A percentile compares a stretch with the other conserved stretches of the same genome.
These are phyloP conservation scores for Hypomecis punctinalis DNA, from an alignment of 2,888 invertebrate genomes.

Conservation along the genomic window DNA sequence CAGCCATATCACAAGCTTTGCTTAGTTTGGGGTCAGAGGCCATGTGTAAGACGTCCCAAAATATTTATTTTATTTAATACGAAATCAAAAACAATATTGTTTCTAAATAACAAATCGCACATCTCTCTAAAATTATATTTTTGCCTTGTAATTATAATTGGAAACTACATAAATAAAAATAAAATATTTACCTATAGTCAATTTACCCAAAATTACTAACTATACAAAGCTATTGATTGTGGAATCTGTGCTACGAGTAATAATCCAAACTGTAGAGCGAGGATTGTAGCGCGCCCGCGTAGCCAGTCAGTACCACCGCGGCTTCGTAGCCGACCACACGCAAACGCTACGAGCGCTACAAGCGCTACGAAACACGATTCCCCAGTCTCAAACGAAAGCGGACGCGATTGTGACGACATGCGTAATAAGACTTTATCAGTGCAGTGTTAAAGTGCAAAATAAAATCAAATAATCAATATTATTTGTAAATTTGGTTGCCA, in stretches of 20 bases:
- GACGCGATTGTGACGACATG: slow-evolving; percentile 42
- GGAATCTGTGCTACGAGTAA: slow-evolving; percentile 76
- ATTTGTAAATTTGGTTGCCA: slow-evolving; percentile 35
- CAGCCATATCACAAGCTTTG: too few relatives aligned
- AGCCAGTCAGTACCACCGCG: slow-evolving; percentile 63
- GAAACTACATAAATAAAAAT: too few relatives aligned
- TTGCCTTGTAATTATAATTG: too few relatives aligned
- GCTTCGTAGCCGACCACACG: slow-evolving; percentile 20
- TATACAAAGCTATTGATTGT: slow-evolving; percentile 73
- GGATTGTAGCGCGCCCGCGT: slow-evolving; percentile 73
- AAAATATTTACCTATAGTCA: too few relatives aligned
- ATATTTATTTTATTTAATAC: too few relatives aligned
- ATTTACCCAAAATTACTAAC: slow-evolving; percentile 33
- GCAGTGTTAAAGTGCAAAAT: slow-evolving; percentile 52
- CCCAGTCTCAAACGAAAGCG: slow-evolving; percentile 34
- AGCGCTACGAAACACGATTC: slow-evolving; percentile 42
- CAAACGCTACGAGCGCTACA: slow-evolving; percentile 46
- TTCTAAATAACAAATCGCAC: too few relatives aligned
- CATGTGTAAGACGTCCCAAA: too few relatives aligned
- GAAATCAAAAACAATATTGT: too few relatives aligned
- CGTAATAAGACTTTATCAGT: slow-evolving; percentile 16
- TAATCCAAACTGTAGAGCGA: slow-evolving; percentile 72
- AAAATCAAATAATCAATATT: slow-evolving; percentile 37
- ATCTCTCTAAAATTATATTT: too few relatives aligned
- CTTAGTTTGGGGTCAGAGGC: too few relatives aligned